phyloP scores from a whole-genome alignment of 2,797 vertebrate genomes.

The Acrossocheilus fasciatus region DNA sequence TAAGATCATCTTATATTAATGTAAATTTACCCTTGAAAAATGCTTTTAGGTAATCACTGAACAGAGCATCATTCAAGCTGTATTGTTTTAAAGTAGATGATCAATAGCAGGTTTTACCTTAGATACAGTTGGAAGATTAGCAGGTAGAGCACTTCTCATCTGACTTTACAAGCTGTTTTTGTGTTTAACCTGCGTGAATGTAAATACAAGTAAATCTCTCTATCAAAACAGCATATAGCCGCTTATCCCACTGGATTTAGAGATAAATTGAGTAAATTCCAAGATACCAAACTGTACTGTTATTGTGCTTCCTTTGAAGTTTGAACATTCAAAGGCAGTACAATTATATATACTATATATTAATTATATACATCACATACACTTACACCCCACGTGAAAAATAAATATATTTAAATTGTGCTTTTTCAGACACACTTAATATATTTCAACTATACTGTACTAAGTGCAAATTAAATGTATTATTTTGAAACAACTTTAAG shows the following conservation, averaged over 20 bases:
- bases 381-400: too few species aligned
- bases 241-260: background rate
- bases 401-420: too few species aligned
- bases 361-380: too few species aligned
- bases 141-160: background rate
- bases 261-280: background rate
- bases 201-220: slow-evolving; percentile 3
- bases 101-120: slow-evolving; percentile 5
- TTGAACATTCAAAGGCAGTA: background rate
- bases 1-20: slow-evolving; percentile 9
- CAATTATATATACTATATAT: too few species aligned
- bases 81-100: slow-evolving; percentile 2
- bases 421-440: too few species aligned
- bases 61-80: background rate
- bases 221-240: background rate
- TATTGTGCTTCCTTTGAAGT: background rate
- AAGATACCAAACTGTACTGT: background rate
- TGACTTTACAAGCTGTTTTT: background rate
- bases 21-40: slow-evolving; percentile 8
- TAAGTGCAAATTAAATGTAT: too few species aligned
- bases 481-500: too few species aligned
- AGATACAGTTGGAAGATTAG: background rate
- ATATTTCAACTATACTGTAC: too few species aligned
- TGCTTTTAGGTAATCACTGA: slow-evolving; percentile 1
- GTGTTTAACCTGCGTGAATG: background rate